Base-by-base conservation (phyloP, 64 coral and sea anemone species). In the Cladopsammia gracilis region DNA sequence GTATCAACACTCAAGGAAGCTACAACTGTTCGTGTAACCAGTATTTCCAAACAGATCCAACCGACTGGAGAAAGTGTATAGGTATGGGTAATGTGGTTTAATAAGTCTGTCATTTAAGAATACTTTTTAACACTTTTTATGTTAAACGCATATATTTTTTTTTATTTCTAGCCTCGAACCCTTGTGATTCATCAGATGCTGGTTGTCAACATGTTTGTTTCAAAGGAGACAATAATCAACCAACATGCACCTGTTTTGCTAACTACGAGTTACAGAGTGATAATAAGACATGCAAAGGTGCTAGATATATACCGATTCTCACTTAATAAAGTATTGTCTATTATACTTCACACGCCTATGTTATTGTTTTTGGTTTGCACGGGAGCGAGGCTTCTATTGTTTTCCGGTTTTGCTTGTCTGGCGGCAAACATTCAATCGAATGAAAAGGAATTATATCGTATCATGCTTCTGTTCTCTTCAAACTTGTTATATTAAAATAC, bases 201-300 rank as follows among this genome's bases (percentile, higher is more conserved):
- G 58, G 45, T 43, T 89, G 87, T 59, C 6, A 62, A 23, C 87
- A 89, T 7, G 75, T 89, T 50, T 89, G 87, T 71, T 89, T 64
- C 72, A 77, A 2, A 34, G 87, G 34, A 8, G 48, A 0, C 1
- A 13, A 64, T 11, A 19, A 45, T 26, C 0, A 62, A 14, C 3
- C 57, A 15, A 89, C 13, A 10, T 89, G 87, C 43, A 26, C 20
- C 15, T 89, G 87, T 24, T 49, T 19, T 52, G 75, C 58, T 43
- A 77, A 77, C 11, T 89, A 64, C 23, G 44, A 89, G 11, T 19
- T 89, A 1, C 51, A 89, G 9, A 62, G 20, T n/a, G 72, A 89
- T 34, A 57, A 58, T 15, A 89, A 64, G 42, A 89, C 11, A 14
- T 89, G 87, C 43, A 61, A 9, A 89, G 87, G 87, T 89, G 45